Conservation (phyloP, 2,113 vertebrate genomes). For the Anolis carolinensis region DNA sequence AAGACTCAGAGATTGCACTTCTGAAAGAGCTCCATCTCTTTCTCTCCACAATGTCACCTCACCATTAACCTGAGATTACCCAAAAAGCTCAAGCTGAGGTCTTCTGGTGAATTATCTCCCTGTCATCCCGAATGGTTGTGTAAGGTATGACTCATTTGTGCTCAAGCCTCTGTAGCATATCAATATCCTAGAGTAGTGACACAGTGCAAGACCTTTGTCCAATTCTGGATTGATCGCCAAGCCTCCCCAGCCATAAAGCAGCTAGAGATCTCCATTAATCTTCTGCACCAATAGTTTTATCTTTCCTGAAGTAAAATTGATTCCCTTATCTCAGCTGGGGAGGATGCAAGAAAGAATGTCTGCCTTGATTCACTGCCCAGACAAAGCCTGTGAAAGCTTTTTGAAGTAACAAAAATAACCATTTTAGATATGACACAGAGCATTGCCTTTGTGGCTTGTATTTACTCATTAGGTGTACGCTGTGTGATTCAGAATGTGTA, state of each 20-base stretch:
- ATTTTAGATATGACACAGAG: neutral
- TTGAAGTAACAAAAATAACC: conserved; percentile 15
- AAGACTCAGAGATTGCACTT: neutral
- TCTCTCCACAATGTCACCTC: neutral
- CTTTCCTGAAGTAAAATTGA: conserved; percentile 56
- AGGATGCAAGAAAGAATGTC: conserved; percentile 31
- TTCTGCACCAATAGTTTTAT: conserved; percentile 50
- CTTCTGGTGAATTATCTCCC: conserved; percentile 23
- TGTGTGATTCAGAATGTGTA: conserved; percentile 2
- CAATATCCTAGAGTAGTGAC: conserved; percentile 16
- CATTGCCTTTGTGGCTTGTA: neutral
- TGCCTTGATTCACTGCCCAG: conserved; percentile 43
- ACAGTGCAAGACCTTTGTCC: conserved; percentile 47
- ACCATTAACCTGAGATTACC: conserved; percentile 5
- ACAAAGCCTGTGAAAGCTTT: conserved; percentile 32
- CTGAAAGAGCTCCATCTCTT: neutral
- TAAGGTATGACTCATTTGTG: fast-evolving
- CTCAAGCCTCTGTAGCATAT: conserved; percentile 24
- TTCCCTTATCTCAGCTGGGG: conserved; percentile 47
- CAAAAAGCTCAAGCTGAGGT: conserved; percentile 24
- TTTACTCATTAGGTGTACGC: conserved; percentile 1
- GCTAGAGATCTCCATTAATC: conserved; percentile 53
- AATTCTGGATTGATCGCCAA: conserved; percentile 48
- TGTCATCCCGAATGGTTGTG: neutral
- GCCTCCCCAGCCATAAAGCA: conserved; percentile 20